phyloP scores from a whole-genome alignment of 2,113 vertebrate genomes.

The Paratilapia polleni region DNA sequence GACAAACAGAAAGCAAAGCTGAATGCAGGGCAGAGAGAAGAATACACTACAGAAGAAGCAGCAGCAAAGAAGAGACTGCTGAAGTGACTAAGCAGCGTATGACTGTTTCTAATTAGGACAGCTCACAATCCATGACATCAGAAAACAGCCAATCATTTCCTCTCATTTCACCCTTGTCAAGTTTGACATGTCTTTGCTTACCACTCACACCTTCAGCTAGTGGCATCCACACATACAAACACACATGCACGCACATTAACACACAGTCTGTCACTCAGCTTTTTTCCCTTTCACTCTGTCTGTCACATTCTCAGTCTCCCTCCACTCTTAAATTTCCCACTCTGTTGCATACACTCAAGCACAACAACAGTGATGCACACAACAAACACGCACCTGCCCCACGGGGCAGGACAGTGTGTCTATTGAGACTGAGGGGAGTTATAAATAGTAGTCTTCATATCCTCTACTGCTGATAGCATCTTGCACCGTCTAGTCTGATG shows the following conservation, averaged over 20 bases:
- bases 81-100: slow-evolving; percentile 50
- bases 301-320: slow-evolving; percentile 38
- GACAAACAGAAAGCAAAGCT: not conserved
- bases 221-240: not conserved
- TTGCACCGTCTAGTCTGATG: slow-evolving; percentile 58
- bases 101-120: slow-evolving; percentile 68
- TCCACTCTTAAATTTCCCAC: slow-evolving; percentile 37
- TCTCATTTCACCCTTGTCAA: slow-evolving; percentile 65
- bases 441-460: slow-evolving; percentile 77
- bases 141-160: slow-evolving; percentile 67
- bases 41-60: not conserved
- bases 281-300: slow-evolving; percentile 6
- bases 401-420: slow-evolving; percentile 54
- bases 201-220: slow-evolving; percentile 39
- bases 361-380: slow-evolving; percentile 11
- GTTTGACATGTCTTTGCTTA: slow-evolving; percentile 66
- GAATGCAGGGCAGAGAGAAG: not conserved
- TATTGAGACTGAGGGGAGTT: slow-evolving; percentile 64
- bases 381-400: slow-evolving; percentile 45
- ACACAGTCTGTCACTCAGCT: slow-evolving; percentile 6
- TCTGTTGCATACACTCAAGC: slow-evolving; percentile 18
- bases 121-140: slow-evolving; percentile 55
- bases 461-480: slow-evolving; percentile 72
- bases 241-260: not conserved
- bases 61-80: slow-evolving; percentile 16